Percentiles rank a stretch among this genome's conserved stretches.
phyloP scores from a whole-genome alignment of 1,140 invertebrate species.

The Eurosta solidaginis region DNA sequence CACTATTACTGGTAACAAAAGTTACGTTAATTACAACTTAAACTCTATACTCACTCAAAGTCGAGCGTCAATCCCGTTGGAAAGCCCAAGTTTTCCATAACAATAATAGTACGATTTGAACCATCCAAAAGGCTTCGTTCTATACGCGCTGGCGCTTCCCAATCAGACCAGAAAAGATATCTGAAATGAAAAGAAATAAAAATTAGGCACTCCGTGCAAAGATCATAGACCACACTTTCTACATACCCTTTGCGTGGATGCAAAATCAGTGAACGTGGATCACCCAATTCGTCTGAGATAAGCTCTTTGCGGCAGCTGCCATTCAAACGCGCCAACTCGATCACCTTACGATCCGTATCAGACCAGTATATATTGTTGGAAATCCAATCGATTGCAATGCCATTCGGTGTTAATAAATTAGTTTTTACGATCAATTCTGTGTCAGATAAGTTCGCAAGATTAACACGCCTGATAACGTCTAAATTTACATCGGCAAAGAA shows the following conservation, averaged over 20 bases:
- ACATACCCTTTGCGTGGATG: conserved; percentile 76
- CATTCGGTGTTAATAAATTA: conserved; percentile 72
- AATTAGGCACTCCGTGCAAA: background rate
- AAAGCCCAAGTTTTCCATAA: conserved; percentile 80
- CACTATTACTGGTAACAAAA: background rate
- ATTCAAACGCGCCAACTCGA: conserved; percentile 82
- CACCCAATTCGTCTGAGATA: conserved; percentile 69
- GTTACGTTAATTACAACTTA: background rate
- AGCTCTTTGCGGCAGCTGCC: conserved; percentile 78
- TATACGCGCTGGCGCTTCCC: conserved; percentile 81
- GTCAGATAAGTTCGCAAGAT: conserved; percentile 70
- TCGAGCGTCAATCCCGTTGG: conserved; percentile 92
- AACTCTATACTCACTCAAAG: conserved; percentile 64
- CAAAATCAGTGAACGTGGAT: conserved; percentile 77
- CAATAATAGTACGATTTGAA: conserved; percentile 71
- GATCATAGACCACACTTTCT: background rate
- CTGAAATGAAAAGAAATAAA: conserved; percentile 55
- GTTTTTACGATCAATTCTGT: conserved; percentile 66
- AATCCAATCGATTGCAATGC: conserved; percentile 86
- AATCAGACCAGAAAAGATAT: conserved; percentile 90
- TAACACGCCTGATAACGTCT: conserved; percentile 70
- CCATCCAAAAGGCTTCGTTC: conserved; percentile 87
- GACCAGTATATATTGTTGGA: conserved; percentile 90
- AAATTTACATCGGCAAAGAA: conserved; percentile 82
- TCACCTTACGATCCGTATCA: conserved; percentile 78